Percentiles rank a stretch among this genome's conserved stretches.
Conservation (phyloP, 2,888 invertebrate species). For the Drosophila macrospina region DNA sequence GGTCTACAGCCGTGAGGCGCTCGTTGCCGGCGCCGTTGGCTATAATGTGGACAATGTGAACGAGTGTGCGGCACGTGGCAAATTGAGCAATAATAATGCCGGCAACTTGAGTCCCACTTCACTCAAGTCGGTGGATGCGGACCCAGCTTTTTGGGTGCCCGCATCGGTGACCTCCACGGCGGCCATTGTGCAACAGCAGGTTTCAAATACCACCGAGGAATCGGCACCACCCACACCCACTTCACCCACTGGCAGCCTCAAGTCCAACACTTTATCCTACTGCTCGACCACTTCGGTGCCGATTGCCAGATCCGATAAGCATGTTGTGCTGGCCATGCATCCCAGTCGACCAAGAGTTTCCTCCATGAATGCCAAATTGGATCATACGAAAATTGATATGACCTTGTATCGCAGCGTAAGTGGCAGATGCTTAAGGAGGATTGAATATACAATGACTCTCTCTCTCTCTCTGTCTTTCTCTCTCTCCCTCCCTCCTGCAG, state of each 20-base stretch:
- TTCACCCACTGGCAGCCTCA: conserved; percentile 85
- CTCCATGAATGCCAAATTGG: conserved; percentile 89
- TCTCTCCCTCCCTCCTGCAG: conserved; percentile 38
- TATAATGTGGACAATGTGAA: conserved; percentile 85
- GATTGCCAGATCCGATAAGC: conserved; percentile 86
- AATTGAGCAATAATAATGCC: conserved; percentile 48
- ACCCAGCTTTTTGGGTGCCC: conserved; percentile 86
- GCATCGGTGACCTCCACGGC: conserved; percentile 71
- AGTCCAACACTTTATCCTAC: conserved; percentile 84
- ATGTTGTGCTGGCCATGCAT: conserved; percentile 86
- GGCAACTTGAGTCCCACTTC: conserved; percentile 85
- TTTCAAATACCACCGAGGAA: conserved; percentile 82
- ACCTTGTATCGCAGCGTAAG: conserved; percentile 87
- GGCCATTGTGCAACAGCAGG: conserved; percentile 73
- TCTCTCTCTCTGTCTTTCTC: neutral
- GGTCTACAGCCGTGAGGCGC: conserved; percentile 85
- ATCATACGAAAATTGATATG: conserved; percentile 88
- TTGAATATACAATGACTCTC: neutral
- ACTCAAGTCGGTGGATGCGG: conserved; percentile 82
- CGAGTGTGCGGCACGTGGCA: conserved; percentile 75
- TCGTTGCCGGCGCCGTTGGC: conserved; percentile 83
- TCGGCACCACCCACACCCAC: conserved; percentile 86
- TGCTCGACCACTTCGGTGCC: conserved; percentile 83
- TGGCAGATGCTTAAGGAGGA: neutral
- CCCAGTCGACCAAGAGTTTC: conserved; percentile 86